Base-by-base conservation (phyloP, 2,888 invertebrate species). In the Campaea margaritaria region DNA sequence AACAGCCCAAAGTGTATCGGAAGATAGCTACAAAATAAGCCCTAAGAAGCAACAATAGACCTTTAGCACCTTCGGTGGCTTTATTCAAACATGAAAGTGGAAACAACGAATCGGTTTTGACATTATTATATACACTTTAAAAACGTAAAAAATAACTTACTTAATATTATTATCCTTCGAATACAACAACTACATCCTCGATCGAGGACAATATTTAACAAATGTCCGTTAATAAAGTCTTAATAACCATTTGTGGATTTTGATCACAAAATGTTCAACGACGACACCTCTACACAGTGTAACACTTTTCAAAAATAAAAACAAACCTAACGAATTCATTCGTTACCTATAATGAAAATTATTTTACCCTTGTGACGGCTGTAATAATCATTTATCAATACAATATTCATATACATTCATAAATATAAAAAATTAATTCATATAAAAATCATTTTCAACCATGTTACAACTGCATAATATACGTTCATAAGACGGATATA, bases 131-230 rank as follows among this genome's bases (percentile, higher is more conserved):
- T 91, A 91, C 89, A 89, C 89, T 83, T 88, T 91, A 89, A 90
- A 91, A 91, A 92, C 91, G 93, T 93, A 91, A 91, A 92, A 93
- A 93, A 93, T 91, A 93, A 91, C 91, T 91, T 91, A 91, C 91
- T 91, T 91, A 89, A 89, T 89, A 91, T 92, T 91, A 92, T 91
- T 90, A 91, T 91, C 89, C 87, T 91, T 89, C 86, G 91, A 90
- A 87, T 91, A 91, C 91, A 92, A 92, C 92, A 92, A 92, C 90
- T 92, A 91, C 88, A 83, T 86, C 89, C 91, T 78, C 86, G 76
- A 81, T 68, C 72, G 86, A 89, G 91, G 90, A 89, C 85, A 89
- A 89, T 88, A 90, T 89, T 85, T 88, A 92, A 91, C 91, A 92
- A 91, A 91, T 89, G 81, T 87, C 81, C 89, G 84, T 85, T 85